Evolutionary conservation across 2,888 invertebrate genomes (phyloP), one percentile per base, ranked within the genome.

Genomic region (Theretra japonica): DNA sequence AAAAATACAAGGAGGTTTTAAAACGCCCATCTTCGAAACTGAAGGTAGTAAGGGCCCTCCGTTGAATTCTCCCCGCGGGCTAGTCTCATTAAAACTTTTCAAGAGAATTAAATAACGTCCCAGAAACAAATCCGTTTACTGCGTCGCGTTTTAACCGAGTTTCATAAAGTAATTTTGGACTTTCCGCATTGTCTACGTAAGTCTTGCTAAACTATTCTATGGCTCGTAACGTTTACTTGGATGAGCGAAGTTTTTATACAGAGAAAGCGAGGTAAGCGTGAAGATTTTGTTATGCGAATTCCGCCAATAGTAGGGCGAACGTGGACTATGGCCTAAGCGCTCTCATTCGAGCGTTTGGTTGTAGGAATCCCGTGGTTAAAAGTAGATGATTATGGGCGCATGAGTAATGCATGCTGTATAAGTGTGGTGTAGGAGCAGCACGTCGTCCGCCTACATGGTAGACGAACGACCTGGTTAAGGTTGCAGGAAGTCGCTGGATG

Each of bases 81-180:
- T 74, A 76, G 76, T 79, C 85, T 88, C 88, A 88, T 88, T 88
- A 88, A 88, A 88, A 88, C 83, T 88, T 88, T 80, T 79, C 75
- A 73, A 80, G 81, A 68, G 83, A 86, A 87, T 88, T 86, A 87
- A 87, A 86, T 88, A 86, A 84, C 79, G 82, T 76, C 79, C 72
- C 75, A 72, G 79, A 77, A 83, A 83, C 83, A 83, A 88, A 87
- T 85, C 86, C 82, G 83, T 84, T 84, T 83, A 84, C 81, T 78
- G 73, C 77, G 79, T 72, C n/a, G 72, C 73, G 72, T 75, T 76
- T 76, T 65, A 74, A 74, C 71, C 60, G 77, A 84, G 80, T 86
- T 82, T 78, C 73, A 75, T 77, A 76, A 83, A 83, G 81, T 81
- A 79, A 85, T 83, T 82, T 79, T 78, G 74, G 79, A 80, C 78